A percentile compares a stretch with the other conserved stretches of the same genome.
Evolutionary conservation across 2,888 invertebrate genomes (phyloP).

Genomic region (Erebia epiphron): DNA sequence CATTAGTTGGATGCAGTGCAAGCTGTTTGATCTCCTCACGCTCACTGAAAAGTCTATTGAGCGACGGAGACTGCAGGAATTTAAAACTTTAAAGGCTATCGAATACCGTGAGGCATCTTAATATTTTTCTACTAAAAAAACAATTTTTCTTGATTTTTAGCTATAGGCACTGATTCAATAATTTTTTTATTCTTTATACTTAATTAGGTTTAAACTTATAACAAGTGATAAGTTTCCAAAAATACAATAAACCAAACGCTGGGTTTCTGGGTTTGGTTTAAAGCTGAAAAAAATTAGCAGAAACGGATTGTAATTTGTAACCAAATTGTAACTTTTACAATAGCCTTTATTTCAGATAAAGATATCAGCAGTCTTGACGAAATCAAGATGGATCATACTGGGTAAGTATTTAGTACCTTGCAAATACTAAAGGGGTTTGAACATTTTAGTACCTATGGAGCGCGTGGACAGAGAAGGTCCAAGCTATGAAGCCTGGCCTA

Average conservation of each 20-base stretch:
- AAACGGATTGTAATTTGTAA: background rate
- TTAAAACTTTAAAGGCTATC: slow-evolving; percentile 50
- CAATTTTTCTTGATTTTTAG: background rate
- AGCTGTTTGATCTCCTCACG: slow-evolving; percentile 66
- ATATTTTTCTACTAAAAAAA: background rate
- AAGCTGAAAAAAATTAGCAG: background rate
- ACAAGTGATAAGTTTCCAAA: background rate
- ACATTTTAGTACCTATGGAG: too few relatives aligned
- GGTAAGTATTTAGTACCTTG: slow-evolving; percentile 46
- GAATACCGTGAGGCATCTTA: slow-evolving; percentile 50
- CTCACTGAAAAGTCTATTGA: slow-evolving; percentile 70
- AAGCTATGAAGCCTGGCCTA: too few relatives aligned
- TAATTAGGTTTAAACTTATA: background rate
- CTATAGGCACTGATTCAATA: background rate
- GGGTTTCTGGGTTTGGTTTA: background rate
- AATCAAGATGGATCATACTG: slow-evolving; percentile 38
- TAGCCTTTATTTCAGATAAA: slow-evolving; percentile 30
- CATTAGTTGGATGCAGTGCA: slow-evolving; percentile 67
- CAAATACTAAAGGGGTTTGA: too few relatives aligned
- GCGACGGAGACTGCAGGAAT: slow-evolving; percentile 57
- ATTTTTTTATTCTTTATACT: background rate
- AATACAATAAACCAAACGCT: background rate
- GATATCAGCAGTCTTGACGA: slow-evolving; percentile 5
- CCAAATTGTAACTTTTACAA: background rate
- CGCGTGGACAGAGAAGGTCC: too few relatives aligned